Evolutionary conservation across 2,888 invertebrate genomes (phyloP).

Genomic region (Parnassius glacialis): DNA sequence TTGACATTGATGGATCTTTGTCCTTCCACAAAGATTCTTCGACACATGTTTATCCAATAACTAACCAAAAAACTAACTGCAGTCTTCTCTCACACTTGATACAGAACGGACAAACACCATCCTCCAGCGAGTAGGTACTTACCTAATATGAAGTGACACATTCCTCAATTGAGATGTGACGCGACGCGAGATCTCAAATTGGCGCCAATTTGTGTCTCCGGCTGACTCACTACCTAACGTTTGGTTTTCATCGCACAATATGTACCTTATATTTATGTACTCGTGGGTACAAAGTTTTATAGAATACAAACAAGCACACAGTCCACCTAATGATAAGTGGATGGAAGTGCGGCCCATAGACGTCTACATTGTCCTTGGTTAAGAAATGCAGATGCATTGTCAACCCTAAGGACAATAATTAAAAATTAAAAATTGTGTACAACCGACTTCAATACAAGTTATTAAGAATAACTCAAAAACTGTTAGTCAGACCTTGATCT

Average conservation of each 20-base stretch:
- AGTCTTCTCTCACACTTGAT: conserved; percentile 21
- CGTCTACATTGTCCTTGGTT: too few relatives aligned
- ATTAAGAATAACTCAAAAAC: too few relatives aligned
- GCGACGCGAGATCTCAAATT: conserved; percentile 71
- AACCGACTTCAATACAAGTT: too few relatives aligned
- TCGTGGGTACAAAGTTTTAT: background rate
- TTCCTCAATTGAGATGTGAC: conserved; percentile 74
- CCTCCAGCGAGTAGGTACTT: conserved; percentile 32
- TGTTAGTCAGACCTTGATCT: too few relatives aligned
- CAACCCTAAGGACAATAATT: too few relatives aligned
- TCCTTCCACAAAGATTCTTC: too few relatives aligned
- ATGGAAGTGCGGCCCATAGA: too few relatives aligned
- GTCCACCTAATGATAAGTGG: too few relatives aligned
- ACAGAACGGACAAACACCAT: conserved; percentile 24
- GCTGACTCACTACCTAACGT: conserved; percentile 57
- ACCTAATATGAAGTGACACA: conserved; percentile 69
- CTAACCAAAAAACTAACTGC: background rate
- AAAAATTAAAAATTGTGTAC: too few relatives aligned
- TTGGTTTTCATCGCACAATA: conserved; percentile 13
- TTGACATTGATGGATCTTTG: too few relatives aligned
- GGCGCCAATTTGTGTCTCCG: conserved; percentile 77
- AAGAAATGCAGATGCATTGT: background rate
- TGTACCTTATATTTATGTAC: background rate
- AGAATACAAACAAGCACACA: too few relatives aligned
- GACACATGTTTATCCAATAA: too few relatives aligned